A percentile compares a stretch with the other conserved stretches of the same genome.
Evolutionary conservation across 2,888 invertebrate genomes (phyloP).

Genomic region (Erebia epiphron): DNA sequence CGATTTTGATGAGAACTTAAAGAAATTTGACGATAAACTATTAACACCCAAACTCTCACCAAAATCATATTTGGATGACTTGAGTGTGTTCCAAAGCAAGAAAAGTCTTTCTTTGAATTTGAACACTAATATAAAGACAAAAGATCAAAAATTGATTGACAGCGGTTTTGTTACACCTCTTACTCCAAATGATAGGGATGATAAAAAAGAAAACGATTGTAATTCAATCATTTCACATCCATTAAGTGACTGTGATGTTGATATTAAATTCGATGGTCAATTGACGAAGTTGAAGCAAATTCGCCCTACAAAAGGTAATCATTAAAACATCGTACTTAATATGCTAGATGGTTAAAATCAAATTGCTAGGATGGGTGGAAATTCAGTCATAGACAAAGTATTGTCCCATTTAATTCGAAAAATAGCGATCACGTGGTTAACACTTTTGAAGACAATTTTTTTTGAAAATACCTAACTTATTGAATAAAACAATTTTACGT

Average conservation of each 20-base stretch:
- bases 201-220: conserved; percentile 67
- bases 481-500: no score
- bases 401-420: no score
- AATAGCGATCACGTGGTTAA: no score
- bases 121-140: conserved; percentile 49
- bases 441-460: no score
- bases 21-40: conserved; percentile 61
- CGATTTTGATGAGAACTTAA: conserved; percentile 74
- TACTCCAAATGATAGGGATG: conserved; percentile 71
- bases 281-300: conserved; percentile 91
- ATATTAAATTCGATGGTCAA: conserved; percentile 89
- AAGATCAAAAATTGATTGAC: conserved; percentile 61
- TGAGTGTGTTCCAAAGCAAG: conserved; percentile 61
- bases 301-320: conserved; percentile 68
- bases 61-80: conserved; percentile 61
- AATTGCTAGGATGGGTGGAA: no score
- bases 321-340: conserved; percentile 4
- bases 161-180: conserved; percentile 87
- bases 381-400: no score
- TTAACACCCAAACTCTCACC: conserved; percentile 43
- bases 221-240: conserved; percentile 85
- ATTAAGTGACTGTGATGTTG: conserved; percentile 90
- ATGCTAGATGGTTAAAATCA: no score
- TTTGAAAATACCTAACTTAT: no score
- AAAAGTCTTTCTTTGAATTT: conserved; percentile 71